Evolutionary conservation across 2,888 invertebrate genomes (phyloP), one percentile per base, ranked within the genome.

Genomic region (Heliconius ethilla): DNA sequence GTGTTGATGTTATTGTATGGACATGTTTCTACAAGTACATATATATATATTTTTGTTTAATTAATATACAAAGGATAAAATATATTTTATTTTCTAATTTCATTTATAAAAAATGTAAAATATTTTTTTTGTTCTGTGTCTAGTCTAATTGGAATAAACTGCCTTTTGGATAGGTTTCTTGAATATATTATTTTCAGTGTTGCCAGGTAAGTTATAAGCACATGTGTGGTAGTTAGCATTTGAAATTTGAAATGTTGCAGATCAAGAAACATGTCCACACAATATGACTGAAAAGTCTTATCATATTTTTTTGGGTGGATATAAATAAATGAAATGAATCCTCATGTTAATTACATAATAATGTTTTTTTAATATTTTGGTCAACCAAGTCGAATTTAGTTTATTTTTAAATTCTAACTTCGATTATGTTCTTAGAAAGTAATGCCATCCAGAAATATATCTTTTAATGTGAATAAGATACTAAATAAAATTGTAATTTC

Each of bases 261-360:
- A n/a, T 55, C 11, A 11, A 45, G 40, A 77, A 33, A 73, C 78
- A 37, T 78, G 51, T 78, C 79, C 59, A 80, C 59, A 37, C 76
- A 76, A 66, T 37, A 5, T n/a, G 59, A 37, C 59, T 18, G 10
- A 45, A 45, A 55, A 15, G 59, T 62, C 45, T 29, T 59, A 18
- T 70, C 3, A 11, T n/a, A 62, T 75, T 51, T 78, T 80, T 67
- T 62, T 78, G 80, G 80, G 76, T 65, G 76, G 78, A 79, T 22
- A 11, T 62, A 51, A 33, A 72, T 51, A 51, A 51, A 37, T 15
- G 6, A 25, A 13, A 25, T 13, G 27, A 63, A 63, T 63, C 13
- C 2, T 25, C 25, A 62, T n/a, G 25, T 25, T 22, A 25, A 59
- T n/a, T 59, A 59, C 33, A 25, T 25, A 55, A 18, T 66, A 45